Evolutionary conservation across 2,888 invertebrate genomes (phyloP).

Genomic region (Toxonevra muliebris): DNA sequence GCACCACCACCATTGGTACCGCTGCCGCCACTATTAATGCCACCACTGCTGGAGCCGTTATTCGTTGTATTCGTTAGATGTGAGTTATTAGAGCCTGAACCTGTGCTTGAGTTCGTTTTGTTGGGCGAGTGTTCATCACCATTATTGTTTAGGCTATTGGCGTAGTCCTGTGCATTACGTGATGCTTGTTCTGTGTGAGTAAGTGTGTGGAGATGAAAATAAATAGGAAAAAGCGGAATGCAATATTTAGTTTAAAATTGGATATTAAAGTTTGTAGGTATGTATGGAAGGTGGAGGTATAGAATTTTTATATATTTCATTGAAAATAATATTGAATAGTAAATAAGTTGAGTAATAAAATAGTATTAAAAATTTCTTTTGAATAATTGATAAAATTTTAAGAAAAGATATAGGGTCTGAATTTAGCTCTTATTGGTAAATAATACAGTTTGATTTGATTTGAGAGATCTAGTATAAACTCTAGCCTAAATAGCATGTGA

Average conservation of each 20-base stretch:
- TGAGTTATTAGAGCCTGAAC: constrained; percentile 21
- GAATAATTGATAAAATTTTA: background rate
- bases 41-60: constrained; percentile 18
- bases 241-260: constrained; percentile 22
- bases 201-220: background rate
- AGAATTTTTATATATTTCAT: background rate
- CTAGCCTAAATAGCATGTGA: no score
- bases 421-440: background rate
- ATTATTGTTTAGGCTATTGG: constrained; percentile 47
- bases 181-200: constrained; percentile 51
- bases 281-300: background rate
- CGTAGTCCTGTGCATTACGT: constrained; percentile 54
- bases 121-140: constrained; percentile 57
- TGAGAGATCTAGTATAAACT: no score
- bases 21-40: constrained; percentile 36
- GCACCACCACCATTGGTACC: constrained; percentile 43
- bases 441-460: no score
- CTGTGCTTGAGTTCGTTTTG: constrained; percentile 45
- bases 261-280: constrained; percentile 10
- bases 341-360: no score
- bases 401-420: no score
- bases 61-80: constrained; percentile 29
- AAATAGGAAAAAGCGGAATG: background rate
- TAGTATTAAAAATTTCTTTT: background rate
- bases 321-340: background rate